These are phyloP conservation scores for Calameuta filiformis DNA, from an alignment of 2,888 invertebrate genomes.

Conservation along the genomic window DNA sequence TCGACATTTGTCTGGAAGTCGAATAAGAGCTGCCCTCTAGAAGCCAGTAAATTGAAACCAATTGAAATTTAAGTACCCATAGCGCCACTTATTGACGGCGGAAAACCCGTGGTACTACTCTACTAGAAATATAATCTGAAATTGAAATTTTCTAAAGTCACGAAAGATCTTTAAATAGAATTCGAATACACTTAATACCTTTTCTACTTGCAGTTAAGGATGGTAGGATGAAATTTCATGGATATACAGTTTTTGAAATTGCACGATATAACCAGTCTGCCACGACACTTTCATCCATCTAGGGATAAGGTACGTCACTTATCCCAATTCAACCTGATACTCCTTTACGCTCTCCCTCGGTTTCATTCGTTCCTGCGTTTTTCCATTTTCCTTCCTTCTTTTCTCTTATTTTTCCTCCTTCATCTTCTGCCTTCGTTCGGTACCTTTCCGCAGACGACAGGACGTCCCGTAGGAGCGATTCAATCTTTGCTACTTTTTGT, in stretches of 20 bases:
- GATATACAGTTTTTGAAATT: background rate
- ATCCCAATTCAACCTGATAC: constrained; percentile 22
- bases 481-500: constrained; percentile 45
- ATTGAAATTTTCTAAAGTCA: background rate
- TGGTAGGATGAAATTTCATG: background rate
- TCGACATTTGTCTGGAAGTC: background rate
- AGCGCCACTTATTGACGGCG: background rate
- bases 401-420: constrained; percentile 14
- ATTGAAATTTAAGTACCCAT: constrained; percentile 27
- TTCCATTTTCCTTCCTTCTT: constrained; percentile 34
- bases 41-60: constrained; percentile 22
- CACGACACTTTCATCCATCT: background rate
- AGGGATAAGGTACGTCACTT: constrained; percentile 23
- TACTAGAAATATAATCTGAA: background rate
- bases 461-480: constrained; percentile 47
- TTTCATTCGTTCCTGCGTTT: constrained; percentile 12
- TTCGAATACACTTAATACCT: background rate
- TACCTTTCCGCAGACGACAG: constrained; percentile 5
- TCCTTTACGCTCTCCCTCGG: background rate
- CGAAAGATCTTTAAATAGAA: background rate
- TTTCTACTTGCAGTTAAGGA: background rate
- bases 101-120: background rate
- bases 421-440: constrained; percentile 17
- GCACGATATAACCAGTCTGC: background rate
- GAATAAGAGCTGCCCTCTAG: background rate